These are phyloP conservation scores for Hippocampus abdominalis DNA, from an alignment of 2,113 vertebrate genomes.

Conservation along the genomic window DNA sequence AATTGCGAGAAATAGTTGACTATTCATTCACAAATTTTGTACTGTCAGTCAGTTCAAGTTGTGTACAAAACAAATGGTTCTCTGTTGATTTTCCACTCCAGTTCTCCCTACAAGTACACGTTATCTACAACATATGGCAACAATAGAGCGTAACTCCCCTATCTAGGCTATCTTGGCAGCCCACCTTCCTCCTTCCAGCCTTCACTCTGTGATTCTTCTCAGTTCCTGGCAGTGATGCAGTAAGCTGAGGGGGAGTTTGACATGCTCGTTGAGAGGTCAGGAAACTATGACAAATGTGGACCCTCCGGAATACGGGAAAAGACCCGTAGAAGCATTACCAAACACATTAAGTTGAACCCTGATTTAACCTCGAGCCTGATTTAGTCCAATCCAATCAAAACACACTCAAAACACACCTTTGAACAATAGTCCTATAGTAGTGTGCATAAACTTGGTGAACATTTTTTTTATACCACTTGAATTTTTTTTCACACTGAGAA, in stretches of 20 bases:
- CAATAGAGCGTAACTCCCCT: conserved; percentile 34
- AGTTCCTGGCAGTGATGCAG: conserved; percentile 24
- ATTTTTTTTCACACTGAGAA: too few species aligned
- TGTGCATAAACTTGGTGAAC: too few species aligned
- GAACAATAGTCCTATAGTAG: too few species aligned
- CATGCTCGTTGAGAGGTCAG: conserved; percentile 4
- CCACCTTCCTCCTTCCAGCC: conserved; percentile 3
- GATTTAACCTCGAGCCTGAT: too few species aligned
- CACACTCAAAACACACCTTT: too few species aligned
- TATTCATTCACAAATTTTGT: background rate
- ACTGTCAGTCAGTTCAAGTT: background rate
- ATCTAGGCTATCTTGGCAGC: conserved; percentile 10
- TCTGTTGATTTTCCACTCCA: conserved; percentile 32
- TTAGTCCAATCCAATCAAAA: too few species aligned
- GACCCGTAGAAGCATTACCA: background rate
- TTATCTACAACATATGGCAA: conserved; percentile 42
- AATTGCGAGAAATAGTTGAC: background rate
- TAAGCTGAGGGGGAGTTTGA: conserved; percentile 5
- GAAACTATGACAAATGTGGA: conserved; percentile 1
- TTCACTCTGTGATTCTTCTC: conserved; percentile 12
- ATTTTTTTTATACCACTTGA: too few species aligned
- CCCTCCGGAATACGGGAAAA: background rate
- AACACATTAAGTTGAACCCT: background rate
- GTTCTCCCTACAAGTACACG: conserved; percentile 2
- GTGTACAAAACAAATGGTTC: conserved; percentile 1